These are phyloP conservation scores for Amazona vittata DNA, from an alignment of 2,113 vertebrate genomes.

Conservation along the genomic window DNA sequence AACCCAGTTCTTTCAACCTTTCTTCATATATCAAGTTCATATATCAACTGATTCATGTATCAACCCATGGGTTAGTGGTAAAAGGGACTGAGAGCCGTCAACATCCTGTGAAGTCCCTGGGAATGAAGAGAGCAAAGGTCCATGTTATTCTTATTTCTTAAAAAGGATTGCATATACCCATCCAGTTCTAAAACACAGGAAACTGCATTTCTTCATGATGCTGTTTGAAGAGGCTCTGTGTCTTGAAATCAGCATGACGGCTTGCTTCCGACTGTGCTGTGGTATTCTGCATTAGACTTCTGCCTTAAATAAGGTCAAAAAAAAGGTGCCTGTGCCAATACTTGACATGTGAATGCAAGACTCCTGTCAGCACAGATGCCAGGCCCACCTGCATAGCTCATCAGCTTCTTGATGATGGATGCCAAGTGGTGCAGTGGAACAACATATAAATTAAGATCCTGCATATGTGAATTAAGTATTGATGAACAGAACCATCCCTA, in stretches of 20 bases:
- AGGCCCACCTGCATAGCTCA: conserved; percentile 5
- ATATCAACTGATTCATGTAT: neutral
- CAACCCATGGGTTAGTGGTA: neutral
- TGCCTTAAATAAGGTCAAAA: conserved; percentile 20
- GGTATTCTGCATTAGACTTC: neutral
- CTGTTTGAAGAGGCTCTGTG: neutral
- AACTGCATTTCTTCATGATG: neutral
- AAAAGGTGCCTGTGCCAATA: neutral
- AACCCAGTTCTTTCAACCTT: neutral
- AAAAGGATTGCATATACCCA: neutral
- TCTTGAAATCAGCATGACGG: neutral
- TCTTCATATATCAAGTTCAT: neutral
- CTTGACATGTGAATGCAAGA: neutral
- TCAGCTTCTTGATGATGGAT: neutral
- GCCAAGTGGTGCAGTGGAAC: conserved; percentile 8
- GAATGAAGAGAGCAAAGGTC: neutral
- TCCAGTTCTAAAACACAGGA: neutral
- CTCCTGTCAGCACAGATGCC: conserved; percentile 26
- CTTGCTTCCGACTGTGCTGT: neutral
- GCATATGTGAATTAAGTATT: neutral
- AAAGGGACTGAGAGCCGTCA: neutral
- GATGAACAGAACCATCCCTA: neutral
- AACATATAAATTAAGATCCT: neutral
- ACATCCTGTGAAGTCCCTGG: neutral
- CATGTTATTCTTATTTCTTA: neutral